These are phyloP conservation scores for Calcarius lapponicus DNA, from an alignment of 2,797 vertebrate genomes.

Conservation along the genomic window DNA sequence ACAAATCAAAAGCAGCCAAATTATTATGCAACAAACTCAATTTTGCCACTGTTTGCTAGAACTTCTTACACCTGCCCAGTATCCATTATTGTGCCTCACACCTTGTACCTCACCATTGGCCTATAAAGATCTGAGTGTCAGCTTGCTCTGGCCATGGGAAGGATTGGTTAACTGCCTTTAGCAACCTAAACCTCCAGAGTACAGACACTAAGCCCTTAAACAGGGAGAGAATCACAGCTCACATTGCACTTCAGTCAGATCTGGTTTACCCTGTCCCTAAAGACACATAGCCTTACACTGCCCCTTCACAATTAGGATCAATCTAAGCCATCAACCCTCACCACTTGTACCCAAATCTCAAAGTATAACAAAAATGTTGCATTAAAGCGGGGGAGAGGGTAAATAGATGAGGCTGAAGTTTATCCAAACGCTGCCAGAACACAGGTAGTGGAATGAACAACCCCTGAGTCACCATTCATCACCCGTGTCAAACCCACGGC, in stretches of 20 bases:
- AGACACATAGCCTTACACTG: neutral
- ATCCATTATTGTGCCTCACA: neutral
- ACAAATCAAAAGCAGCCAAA: slow-evolving; percentile 74
- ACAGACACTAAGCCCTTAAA: neutral
- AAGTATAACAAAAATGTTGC: neutral
- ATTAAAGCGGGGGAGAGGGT: neutral
- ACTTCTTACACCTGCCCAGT: slow-evolving; percentile 37
- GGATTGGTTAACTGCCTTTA: slow-evolving; percentile 61
- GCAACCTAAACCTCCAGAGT: neutral
- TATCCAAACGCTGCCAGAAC: neutral
- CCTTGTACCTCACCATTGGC: neutral
- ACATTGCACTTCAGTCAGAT: neutral
- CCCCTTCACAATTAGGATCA: neutral
- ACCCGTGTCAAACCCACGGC: fast-evolving
- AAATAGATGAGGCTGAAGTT: neutral
- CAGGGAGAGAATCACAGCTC: slow-evolving; percentile 11
- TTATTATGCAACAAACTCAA: slow-evolving; percentile 57
- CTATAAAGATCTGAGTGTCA: slow-evolving; percentile 1
- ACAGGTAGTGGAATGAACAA: neutral
- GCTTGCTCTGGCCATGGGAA: slow-evolving; percentile 49
- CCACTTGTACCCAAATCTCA: neutral
- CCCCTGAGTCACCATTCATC: neutral
- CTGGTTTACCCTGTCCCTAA: neutral
- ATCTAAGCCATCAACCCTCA: neutral
- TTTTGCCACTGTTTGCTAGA: slow-evolving; percentile 42